A percentile compares a stretch with the other conserved stretches of the same genome.
These are phyloP conservation scores for Cerceris rybyensis DNA, from an alignment of 2,888 invertebrate genomes.

Conservation along the genomic window DNA sequence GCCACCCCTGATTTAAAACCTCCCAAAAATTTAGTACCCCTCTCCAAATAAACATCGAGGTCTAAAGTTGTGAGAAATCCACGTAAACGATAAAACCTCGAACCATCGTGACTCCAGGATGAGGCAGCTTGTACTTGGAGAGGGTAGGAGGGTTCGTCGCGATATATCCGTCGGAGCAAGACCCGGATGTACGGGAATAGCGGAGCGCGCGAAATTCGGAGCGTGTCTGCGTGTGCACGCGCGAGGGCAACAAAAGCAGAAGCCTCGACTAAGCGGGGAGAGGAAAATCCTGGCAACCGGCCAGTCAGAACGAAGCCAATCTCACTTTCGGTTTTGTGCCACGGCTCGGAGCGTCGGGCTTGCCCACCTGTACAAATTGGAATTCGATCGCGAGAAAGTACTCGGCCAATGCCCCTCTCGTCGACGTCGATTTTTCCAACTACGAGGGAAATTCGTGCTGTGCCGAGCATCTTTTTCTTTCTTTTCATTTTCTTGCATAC, in stretches of 20 bases:
- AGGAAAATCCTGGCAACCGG: slow-evolving; percentile 56
- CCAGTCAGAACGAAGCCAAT: slow-evolving; percentile 71
- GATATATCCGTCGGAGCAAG: slow-evolving; percentile 57
- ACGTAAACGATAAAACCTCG: too few relatives aligned
- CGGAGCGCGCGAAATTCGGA: slow-evolving; percentile 66
- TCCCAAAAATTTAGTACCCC: too few relatives aligned
- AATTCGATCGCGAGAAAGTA: slow-evolving; percentile 46
- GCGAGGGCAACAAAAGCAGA: slow-evolving; percentile 57
- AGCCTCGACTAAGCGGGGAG: slow-evolving; percentile 21
- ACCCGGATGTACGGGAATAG: slow-evolving; percentile 77
- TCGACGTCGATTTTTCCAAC: background rate
- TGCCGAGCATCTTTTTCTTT: background rate
- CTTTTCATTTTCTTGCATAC: too few relatives aligned
- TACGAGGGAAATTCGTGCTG: background rate
- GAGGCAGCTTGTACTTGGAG: background rate
- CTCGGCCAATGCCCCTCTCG: background rate
- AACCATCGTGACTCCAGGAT: too few relatives aligned
- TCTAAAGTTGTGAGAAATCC: too few relatives aligned
- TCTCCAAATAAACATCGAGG: too few relatives aligned
- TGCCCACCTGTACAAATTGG: slow-evolving; percentile 64
- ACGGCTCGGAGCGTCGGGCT: slow-evolving; percentile 10
- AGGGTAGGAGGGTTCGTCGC: slow-evolving; percentile 17
- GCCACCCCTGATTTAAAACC: too few relatives aligned
- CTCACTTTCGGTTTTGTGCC: slow-evolving; percentile 71
- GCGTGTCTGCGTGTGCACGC: slow-evolving; percentile 55